phyloP scores from a whole-genome alignment of 2,797 vertebrate species.

The Tragelaphus eurycerus region DNA sequence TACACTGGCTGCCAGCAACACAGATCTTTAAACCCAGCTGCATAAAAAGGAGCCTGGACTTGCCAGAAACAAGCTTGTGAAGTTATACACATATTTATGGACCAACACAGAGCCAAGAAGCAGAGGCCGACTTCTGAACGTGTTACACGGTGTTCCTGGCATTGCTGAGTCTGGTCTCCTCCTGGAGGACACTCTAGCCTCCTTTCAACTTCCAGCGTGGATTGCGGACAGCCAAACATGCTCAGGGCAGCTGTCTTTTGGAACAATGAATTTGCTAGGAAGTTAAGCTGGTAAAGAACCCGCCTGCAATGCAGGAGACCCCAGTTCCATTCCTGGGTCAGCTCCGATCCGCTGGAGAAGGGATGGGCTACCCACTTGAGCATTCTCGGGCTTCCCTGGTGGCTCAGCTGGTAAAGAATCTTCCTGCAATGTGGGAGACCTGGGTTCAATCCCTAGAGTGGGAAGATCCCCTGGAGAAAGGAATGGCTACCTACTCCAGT shows the following conservation, averaged over 20 bases:
- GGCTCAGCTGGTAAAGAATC: not conserved
- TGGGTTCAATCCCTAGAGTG: not conserved
- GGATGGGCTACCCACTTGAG: not conserved
- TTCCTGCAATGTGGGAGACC: not conserved
- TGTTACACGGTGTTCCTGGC: not conserved
- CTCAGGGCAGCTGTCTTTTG: not conserved
- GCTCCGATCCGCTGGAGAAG: not conserved
- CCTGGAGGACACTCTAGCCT: not conserved
- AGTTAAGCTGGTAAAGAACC: not conserved
- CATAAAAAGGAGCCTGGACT: not conserved
- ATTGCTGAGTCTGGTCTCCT: not conserved
- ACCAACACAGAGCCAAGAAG: not conserved
- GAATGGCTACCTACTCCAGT: not conserved
- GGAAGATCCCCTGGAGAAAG: not conserved
- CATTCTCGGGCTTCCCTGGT: not conserved
- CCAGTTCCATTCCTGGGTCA: rapidly evolving
- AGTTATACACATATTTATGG: not conserved
- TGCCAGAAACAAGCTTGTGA: not conserved
- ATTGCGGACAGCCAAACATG: not conserved
- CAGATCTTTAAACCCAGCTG: not conserved
- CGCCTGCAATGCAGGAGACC: not conserved
- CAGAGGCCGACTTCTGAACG: not conserved
- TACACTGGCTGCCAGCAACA: not conserved
- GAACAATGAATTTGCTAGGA: not conserved
- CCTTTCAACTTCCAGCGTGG: not conserved